phyloP scores from a whole-genome alignment of 2,113 vertebrate species.

The Bucco capensis region DNA sequence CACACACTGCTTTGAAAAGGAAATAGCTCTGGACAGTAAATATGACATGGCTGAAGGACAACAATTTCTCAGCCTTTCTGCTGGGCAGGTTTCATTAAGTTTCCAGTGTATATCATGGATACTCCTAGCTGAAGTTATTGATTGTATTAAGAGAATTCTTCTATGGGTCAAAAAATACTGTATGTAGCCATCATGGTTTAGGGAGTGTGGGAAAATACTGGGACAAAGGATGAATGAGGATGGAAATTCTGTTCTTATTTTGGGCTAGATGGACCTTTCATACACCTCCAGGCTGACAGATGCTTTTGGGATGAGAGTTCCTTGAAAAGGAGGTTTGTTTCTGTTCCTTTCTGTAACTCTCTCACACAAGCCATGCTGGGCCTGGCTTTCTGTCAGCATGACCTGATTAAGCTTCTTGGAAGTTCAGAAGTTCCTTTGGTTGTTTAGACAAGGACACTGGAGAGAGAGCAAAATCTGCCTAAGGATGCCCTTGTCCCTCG shows the following conservation, averaged over 20 bases:
- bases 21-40: neutral
- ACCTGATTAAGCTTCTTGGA: neutral
- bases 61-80: neutral
- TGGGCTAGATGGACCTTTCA: neutral
- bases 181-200: neutral
- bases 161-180: neutral
- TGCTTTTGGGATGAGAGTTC: neutral
- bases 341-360: neutral
- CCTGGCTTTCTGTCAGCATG: neutral
- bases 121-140: neutral
- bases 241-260: neutral
- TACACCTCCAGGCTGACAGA: neutral
- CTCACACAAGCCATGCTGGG: neutral
- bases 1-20: neutral
- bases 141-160: neutral
- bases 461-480: neutral
- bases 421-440: neutral
- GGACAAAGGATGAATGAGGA: neutral
- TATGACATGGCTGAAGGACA: slow-evolving; percentile 22
- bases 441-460: neutral
- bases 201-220: neutral
- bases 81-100: slow-evolving; percentile 23
- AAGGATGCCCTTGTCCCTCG: fast-evolving
- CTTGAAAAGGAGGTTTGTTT: neutral
- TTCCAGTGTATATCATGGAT: neutral